Base-by-base conservation (phyloP, 2,797 vertebrate genomes). In the Podarcis siculus region DNA sequence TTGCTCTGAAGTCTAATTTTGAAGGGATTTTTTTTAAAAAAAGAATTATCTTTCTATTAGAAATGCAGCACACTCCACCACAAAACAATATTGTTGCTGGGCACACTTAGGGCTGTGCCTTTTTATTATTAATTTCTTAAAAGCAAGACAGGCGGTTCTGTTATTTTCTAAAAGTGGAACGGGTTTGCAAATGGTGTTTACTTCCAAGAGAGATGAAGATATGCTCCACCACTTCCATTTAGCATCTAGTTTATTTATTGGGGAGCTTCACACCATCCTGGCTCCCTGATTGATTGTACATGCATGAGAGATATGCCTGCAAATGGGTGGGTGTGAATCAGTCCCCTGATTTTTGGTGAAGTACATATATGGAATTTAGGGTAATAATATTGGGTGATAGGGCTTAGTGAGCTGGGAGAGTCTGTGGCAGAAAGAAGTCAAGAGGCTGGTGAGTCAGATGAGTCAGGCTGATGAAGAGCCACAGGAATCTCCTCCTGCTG, bases 1-100 rank as follows among this genome's bases (percentile, higher is more conserved):
- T 76, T 58, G 0, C 45, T 82, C 67, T 89, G 64, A 88, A 85
- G 67, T 84, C 89, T 32, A 87, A 88, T 82, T 89, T 89, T 61
- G 39, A 91, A 91, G 49, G 49, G 49, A 55, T 55, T 55, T 55
- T 45, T 55, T 55, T 55, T 55, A 1, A 15, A 49, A 49, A 49
- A 49, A 49, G 12, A 49, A 55, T 55, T 55, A 55, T 55, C 49
- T 55, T 55, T 55, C 49, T 55, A 55, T 55, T 55, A 55, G 49
- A 55, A 55, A 55, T 15, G 13, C 49, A 55, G 49, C 49, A 55
- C 13, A 55, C 49, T 15, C 49, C 49, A 55, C 49, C 49, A 55
- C 49, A 73, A 10, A 81, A 45, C 58, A 45, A 72, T 58, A 75
- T 49, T 64, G 58, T 73, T 69, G 37, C 32, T 82, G 39, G 15